Percentiles rank a stretch among this genome's conserved stretches.
Evolutionary conservation across 2,113 vertebrate genomes (phyloP).

Genomic region (Gulo gulo): DNA sequence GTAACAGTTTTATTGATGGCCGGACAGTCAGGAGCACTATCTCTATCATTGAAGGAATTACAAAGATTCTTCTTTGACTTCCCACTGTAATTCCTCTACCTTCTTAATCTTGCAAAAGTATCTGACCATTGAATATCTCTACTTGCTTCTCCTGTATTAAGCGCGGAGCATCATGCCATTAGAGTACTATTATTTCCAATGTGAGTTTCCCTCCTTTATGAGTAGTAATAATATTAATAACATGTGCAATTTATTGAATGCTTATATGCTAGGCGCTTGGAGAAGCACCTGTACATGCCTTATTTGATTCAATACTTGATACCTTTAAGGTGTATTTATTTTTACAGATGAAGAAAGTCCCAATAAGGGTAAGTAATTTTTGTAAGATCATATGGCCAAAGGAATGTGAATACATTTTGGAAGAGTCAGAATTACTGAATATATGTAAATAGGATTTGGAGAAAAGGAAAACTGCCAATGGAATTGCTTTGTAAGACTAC

Average conservation of each 20-base stretch:
- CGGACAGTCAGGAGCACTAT: not conserved
- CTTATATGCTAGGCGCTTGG: not conserved
- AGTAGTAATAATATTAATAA: not conserved
- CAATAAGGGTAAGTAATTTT: not conserved
- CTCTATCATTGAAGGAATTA: not conserved
- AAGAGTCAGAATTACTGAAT: constrained; percentile 21
- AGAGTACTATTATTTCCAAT: not conserved
- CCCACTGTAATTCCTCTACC: not conserved
- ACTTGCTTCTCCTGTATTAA: not conserved
- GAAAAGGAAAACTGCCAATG: not conserved
- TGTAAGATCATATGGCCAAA: not conserved
- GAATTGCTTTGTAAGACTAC: not conserved
- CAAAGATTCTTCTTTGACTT: not conserved
- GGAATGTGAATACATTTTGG: constrained; percentile 21
- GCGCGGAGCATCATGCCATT: not conserved
- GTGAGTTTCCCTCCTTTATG: not conserved
- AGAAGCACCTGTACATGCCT: not conserved
- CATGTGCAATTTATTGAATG: not conserved
- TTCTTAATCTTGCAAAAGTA: not conserved
- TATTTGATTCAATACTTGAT: constrained; percentile 2
- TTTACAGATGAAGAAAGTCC: not conserved
- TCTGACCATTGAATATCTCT: not conserved
- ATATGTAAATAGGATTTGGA: constrained; percentile 1
- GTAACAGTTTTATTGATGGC: not conserved
- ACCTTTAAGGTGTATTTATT: not conserved